Percentiles rank a stretch among this genome's conserved stretches.
Evolutionary conservation across 2,113 vertebrate species (phyloP).

Genomic region (Cochlearius cochlearius): DNA sequence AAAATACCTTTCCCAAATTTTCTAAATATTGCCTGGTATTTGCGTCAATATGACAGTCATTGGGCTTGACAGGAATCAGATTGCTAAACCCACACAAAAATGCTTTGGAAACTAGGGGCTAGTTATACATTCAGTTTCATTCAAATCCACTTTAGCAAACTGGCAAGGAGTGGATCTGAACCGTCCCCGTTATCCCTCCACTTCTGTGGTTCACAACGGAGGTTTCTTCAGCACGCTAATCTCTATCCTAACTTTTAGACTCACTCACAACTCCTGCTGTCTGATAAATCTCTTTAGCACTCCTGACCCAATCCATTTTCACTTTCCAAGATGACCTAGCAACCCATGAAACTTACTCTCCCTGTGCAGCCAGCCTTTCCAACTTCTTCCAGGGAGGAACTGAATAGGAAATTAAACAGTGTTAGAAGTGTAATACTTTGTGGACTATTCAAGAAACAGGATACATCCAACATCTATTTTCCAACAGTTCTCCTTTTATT

Average conservation of each 20-base stretch:
- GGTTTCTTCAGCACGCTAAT: rapidly evolving
- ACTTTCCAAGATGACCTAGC: neutral
- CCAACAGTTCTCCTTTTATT: neutral
- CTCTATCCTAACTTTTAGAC: neutral
- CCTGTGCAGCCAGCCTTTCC: neutral
- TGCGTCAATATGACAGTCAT: conserved; percentile 38
- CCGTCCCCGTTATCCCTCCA: neutral
- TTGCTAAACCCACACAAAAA: conserved; percentile 49
- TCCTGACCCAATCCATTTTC: neutral
- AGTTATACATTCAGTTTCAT: conserved; percentile 1
- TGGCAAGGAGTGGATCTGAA: neutral
- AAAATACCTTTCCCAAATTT: conserved; percentile 47
- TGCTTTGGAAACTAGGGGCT: conserved; percentile 25
- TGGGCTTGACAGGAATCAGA: conserved; percentile 49
- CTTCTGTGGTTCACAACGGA: neutral
- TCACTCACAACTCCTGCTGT: neutral
- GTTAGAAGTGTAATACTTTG: neutral
- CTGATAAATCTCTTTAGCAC: neutral
- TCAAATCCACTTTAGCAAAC: neutral
- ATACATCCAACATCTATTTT: neutral
- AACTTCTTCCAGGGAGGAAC: neutral
- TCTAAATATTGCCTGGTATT: conserved; percentile 42
- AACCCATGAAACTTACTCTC: neutral
- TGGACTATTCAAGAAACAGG: neutral
- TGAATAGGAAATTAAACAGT: neutral